Evolutionary conservation across 2,888 invertebrate genomes (phyloP), one percentile per base, ranked within the genome.

Genomic region (Drosophila maculinotata): DNA sequence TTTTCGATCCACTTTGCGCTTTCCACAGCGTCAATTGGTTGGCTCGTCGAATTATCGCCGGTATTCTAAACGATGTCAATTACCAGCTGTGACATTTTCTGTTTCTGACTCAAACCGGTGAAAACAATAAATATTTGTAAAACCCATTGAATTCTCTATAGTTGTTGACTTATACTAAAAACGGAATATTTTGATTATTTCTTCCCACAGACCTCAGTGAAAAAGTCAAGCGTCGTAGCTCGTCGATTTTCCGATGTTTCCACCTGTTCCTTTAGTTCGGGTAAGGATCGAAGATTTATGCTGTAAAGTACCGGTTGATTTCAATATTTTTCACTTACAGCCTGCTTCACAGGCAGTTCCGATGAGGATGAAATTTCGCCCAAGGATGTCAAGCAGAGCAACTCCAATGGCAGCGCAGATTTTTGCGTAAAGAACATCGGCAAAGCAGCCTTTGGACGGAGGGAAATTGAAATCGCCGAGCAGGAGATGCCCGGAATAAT

Each of bases 401-500:
- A 96, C 65, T 95, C 96, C 0, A 94, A 94, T 59, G 96, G 96
- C 3, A 95, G 94, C 89, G 93, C 95, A 0, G 97, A 98, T 79
- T 98, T 98, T 92, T 98, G 98, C 92, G 97, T 99, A 8, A 94
- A 97, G 62, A 98, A 97, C 89, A 95, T 99, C 57, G 54, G 51
- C 4, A 96, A 95, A 77, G 95, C 97, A 87, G 96, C 96, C 0
- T 98, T 98, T 90, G 99, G 99, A 0, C 93, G 98, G 45, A 92
- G 98, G 44, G 99, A 99, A 93, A 99, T 99, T 67, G 98, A 98
- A 92, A 98, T 99, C 68, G 98, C 98, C 0, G 98, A 99, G 89
- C 98, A 98, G 92, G 98, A 99, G 93, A 99, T 99, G 99, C 98
- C 98, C 0, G 99, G 99, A 0, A 97, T 99, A 68, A 97, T 99